A percentile compares a stretch with the other conserved stretches of the same genome.
phyloP scores from a whole-genome alignment of 2,797 vertebrate genomes.

The Rhinoraja longicauda region DNA sequence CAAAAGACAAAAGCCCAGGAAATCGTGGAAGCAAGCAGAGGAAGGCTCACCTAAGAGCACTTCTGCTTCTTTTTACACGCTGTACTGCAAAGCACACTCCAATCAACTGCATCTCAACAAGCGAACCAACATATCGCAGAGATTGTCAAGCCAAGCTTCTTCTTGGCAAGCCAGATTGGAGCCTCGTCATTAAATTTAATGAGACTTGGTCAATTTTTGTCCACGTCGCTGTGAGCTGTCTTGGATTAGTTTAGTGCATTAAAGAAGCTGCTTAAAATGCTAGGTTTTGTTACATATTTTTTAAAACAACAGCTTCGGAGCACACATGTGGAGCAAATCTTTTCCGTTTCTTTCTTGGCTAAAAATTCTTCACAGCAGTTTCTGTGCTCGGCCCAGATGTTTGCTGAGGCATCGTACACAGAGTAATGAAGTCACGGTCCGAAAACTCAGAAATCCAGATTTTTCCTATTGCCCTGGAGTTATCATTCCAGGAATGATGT shows the following conservation, averaged over 20 bases:
- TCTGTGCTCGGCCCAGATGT: not conserved
- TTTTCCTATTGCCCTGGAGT: not conserved
- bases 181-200: constrained; percentile 29
- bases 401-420: not conserved
- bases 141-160: not conserved
- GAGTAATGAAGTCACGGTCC: not conserved
- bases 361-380: not conserved
- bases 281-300: no score
- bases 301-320: not conserved
- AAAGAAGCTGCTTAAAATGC: not conserved
- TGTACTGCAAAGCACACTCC: not conserved
- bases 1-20: not conserved
- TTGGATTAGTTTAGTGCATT: not conserved
- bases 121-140: not conserved
- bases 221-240: not conserved
- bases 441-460: not conserved
- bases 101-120: not conserved
- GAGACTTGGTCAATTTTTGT: not conserved
- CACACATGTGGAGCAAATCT: not conserved
- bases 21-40: not conserved
- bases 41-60: not conserved
- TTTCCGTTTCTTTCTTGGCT: not conserved
- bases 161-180: not conserved
- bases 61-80: no score
- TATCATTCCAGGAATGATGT: not conserved